Percentiles rank a stretch among this genome's conserved stretches.
Evolutionary conservation across 1,140 invertebrate species (phyloP).

Genomic region (Hirudo medicinalis): DNA sequence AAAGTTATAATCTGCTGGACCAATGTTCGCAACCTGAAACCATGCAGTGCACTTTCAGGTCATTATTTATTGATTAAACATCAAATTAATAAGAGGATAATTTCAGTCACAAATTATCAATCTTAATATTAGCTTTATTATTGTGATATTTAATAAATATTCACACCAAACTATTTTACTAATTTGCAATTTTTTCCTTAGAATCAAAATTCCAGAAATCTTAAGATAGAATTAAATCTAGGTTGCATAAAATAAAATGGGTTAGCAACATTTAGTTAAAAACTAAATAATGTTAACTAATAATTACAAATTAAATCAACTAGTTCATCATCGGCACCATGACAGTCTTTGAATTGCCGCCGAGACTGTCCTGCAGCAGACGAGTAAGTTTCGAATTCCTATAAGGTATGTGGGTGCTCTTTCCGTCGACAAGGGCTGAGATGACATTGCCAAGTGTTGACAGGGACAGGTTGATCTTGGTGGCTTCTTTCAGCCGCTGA

Average conservation of each 20-base stretch:
- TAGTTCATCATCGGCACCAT: slow-evolving; percentile 54
- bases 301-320: too few relatives aligned
- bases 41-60: slow-evolving; percentile 22
- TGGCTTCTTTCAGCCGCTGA: slow-evolving; percentile 74
- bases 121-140: too few relatives aligned
- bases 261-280: too few relatives aligned
- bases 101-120: too few relatives aligned
- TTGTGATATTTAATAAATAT: too few relatives aligned
- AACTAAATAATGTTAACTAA: too few relatives aligned
- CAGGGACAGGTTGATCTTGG: slow-evolving; percentile 84
- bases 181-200: too few relatives aligned
- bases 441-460: slow-evolving; percentile 92
- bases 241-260: too few relatives aligned
- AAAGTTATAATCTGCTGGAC: slow-evolving; percentile 88
- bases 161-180: too few relatives aligned
- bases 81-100: too few relatives aligned
- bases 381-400: slow-evolving; percentile 42
- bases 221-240: too few relatives aligned
- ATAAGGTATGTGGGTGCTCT: slow-evolving; percentile 45
- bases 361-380: slow-evolving; percentile 57
- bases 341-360: slow-evolving; percentile 78
- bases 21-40: slow-evolving; percentile 70
- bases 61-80: slow-evolving; percentile 9
- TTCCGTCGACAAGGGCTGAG: slow-evolving; percentile 65
- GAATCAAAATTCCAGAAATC: too few relatives aligned